Percentiles rank a stretch among this genome's conserved stretches.
phyloP scores from a whole-genome alignment of 2,888 invertebrate genomes.

The Troides helena region DNA sequence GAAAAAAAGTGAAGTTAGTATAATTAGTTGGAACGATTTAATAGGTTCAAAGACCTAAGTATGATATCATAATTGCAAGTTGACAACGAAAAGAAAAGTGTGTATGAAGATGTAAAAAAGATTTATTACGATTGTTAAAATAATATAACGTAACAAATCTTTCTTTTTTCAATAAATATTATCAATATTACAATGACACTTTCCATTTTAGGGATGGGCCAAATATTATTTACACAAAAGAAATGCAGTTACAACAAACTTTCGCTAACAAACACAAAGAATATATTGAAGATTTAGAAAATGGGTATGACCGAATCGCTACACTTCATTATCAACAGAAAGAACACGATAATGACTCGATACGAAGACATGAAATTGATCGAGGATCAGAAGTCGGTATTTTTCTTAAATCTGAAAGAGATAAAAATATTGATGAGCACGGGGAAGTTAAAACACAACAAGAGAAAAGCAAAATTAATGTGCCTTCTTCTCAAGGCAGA shows the following conservation, averaged over 20 bases:
- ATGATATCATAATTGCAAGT: too few relatives aligned
- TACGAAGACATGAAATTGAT: constrained; percentile 88
- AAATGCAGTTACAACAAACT: constrained; percentile 76
- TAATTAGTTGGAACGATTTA: too few relatives aligned
- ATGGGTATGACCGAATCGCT: constrained; percentile 76
- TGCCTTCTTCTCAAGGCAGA: constrained; percentile 72
- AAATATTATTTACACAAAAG: constrained; percentile 78
- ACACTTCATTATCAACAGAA: constrained; percentile 69
- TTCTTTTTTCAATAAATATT: neutral
- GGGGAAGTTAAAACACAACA: constrained; percentile 53
- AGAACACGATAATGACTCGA: constrained; percentile 85
- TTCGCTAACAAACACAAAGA: constrained; percentile 77
- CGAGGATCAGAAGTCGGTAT: constrained; percentile 84
- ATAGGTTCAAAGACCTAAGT: too few relatives aligned
- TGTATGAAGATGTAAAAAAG: too few relatives aligned
- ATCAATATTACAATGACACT: neutral
- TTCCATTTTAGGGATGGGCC: constrained; percentile 71
- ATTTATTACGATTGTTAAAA: too few relatives aligned
- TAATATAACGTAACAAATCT: too few relatives aligned
- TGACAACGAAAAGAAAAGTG: too few relatives aligned
- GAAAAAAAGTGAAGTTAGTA: too few relatives aligned
- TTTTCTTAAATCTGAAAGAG: constrained; percentile 66
- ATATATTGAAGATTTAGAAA: constrained; percentile 81
- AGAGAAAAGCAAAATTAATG: constrained; percentile 58
- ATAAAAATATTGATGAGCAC: constrained; percentile 55